phyloP scores from a whole-genome alignment of 1,140 invertebrate species.

The Agrypnia vestita region DNA sequence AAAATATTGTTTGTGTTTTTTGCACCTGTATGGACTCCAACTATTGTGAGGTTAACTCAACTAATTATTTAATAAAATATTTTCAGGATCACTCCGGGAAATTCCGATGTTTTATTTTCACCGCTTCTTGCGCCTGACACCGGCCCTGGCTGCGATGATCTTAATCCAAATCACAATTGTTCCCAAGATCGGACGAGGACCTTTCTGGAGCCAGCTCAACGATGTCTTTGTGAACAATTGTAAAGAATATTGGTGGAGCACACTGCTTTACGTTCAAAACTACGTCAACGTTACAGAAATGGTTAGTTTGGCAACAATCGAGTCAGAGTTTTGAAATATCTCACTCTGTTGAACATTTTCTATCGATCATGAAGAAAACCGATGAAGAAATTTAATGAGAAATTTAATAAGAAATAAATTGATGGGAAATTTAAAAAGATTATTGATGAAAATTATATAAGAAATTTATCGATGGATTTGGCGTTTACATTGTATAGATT shows the following conservation, averaged over 20 bases:
- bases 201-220: conserved; percentile 71
- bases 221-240: conserved; percentile 65
- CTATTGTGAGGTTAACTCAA: too few relatives aligned
- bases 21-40: too few relatives aligned
- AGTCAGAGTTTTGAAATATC: too few relatives aligned
- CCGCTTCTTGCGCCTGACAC: conserved; percentile 68
- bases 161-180: conserved; percentile 74
- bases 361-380: too few relatives aligned
- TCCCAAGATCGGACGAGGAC: conserved; percentile 75
- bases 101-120: conserved; percentile 28
- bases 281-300: conserved; percentile 67
- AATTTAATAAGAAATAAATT: too few relatives aligned
- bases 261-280: conserved; percentile 73
- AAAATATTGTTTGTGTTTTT: too few relatives aligned
- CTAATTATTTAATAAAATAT: background rate
- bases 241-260: conserved; percentile 73
- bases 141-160: conserved; percentile 74
- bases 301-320: conserved; percentile 65
- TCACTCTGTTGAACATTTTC: too few relatives aligned
- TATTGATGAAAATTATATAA: too few relatives aligned
- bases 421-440: too few relatives aligned
- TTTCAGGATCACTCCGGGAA: conserved; percentile 7
- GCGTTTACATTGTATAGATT: too few relatives aligned
- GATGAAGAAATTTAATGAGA: too few relatives aligned
- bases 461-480: too few relatives aligned